phyloP scores from a whole-genome alignment of 2,113 vertebrate genomes.

The Apteryx mantelli region DNA sequence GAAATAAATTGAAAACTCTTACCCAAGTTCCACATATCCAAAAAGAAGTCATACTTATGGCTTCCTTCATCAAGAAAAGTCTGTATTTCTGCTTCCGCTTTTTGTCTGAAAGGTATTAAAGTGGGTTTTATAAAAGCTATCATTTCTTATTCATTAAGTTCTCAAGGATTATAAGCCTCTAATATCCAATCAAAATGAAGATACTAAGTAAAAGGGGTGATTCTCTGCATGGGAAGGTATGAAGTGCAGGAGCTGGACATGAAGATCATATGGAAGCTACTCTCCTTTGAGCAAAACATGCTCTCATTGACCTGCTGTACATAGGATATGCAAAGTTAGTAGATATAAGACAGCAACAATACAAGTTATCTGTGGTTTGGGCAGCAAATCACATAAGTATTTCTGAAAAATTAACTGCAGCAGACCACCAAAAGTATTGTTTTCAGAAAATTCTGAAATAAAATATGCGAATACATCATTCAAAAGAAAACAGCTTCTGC shows the following conservation, averaged over 20 bases:
- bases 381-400: background rate
- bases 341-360: background rate
- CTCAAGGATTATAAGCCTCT: background rate
- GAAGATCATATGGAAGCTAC: background rate
- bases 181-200: background rate
- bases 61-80: constrained; percentile 77
- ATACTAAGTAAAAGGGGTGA: background rate
- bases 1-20: constrained; percentile 35
- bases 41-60: constrained; percentile 63
- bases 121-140: background rate
- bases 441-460: background rate
- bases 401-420: background rate
- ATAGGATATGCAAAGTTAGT: accelerated
- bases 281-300: background rate
- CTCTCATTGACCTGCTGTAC: background rate
- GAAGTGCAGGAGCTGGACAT: background rate
- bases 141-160: background rate
- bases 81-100: constrained; percentile 82
- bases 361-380: background rate
- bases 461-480: background rate
- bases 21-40: constrained; percentile 74
- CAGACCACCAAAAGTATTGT: background rate
- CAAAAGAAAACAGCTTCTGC: background rate
- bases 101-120: constrained; percentile 79
- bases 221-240: background rate